A percentile compares a stretch with the other conserved stretches of the same genome.
Conservation (phyloP, 2,797 vertebrate species). For the Bufotes viridis region DNA sequence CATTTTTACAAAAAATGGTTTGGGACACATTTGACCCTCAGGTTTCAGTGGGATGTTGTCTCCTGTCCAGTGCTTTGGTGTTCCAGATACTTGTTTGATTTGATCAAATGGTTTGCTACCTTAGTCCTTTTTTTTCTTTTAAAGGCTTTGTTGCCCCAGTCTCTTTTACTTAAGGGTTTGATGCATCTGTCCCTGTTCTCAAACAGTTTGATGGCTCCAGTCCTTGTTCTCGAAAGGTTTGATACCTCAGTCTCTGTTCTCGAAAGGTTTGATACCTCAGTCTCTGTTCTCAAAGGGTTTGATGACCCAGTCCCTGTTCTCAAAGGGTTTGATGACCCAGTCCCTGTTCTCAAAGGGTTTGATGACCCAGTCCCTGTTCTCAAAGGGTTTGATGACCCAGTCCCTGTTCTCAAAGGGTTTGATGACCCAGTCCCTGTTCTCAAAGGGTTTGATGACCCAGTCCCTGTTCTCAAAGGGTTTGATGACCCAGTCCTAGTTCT, state of each 20-base stretch:
- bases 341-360: neutral
- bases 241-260: neutral
- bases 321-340: neutral
- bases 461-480: neutral
- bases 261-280: neutral
- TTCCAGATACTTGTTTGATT: neutral
- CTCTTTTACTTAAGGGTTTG: neutral
- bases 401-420: neutral
- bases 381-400: neutral
- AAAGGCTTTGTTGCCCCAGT: neutral
- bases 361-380: neutral
- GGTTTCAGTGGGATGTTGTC: neutral
- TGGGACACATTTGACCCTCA: neutral
- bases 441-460: neutral
- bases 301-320: neutral
- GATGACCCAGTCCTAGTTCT: neutral
- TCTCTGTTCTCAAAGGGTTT: neutral
- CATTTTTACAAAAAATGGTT: neutral
- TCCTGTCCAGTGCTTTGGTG: neutral
- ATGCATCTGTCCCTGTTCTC: neutral
- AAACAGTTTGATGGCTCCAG: too few relatives aligned
- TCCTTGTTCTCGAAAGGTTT: neutral
- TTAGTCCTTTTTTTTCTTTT: too few relatives aligned
- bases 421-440: neutral
- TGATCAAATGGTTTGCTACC: too few relatives aligned